These are phyloP conservation scores for Nephrotoma guestfalica DNA, from an alignment of 2,888 invertebrate genomes.

Conservation along the genomic window DNA sequence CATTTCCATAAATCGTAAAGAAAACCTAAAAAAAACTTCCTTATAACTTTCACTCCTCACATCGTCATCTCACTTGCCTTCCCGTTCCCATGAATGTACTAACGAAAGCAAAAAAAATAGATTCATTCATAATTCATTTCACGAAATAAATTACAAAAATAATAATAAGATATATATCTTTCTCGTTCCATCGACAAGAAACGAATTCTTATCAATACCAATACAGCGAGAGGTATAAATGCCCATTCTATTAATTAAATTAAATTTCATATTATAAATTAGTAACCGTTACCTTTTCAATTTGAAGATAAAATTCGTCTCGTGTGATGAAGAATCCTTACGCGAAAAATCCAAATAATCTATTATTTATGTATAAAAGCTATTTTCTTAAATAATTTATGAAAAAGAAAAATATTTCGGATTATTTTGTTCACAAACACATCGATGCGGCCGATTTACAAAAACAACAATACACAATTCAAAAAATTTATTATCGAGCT, in stretches of 20 bases:
- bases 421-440: background rate
- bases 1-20: no score
- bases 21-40: no score
- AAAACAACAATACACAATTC: background rate
- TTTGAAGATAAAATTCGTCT: background rate
- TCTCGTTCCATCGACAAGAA: background rate
- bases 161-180: background rate
- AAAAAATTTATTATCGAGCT: background rate
- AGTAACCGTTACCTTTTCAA: background rate
- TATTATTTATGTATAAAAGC: background rate
- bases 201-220: background rate
- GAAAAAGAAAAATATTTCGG: background rate
- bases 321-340: background rate
- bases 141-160: background rate
- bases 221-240: background rate
- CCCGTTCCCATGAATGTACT: background rate
- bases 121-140: background rate
- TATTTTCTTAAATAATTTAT: background rate
- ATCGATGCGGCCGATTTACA: background rate
- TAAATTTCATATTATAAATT: background rate
- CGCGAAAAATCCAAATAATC: background rate
- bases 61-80: background rate
- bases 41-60: background rate
- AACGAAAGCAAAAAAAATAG: background rate
- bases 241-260: background rate